phyloP scores from a whole-genome alignment of 2,113 vertebrate species.

The Castor canadensis region DNA sequence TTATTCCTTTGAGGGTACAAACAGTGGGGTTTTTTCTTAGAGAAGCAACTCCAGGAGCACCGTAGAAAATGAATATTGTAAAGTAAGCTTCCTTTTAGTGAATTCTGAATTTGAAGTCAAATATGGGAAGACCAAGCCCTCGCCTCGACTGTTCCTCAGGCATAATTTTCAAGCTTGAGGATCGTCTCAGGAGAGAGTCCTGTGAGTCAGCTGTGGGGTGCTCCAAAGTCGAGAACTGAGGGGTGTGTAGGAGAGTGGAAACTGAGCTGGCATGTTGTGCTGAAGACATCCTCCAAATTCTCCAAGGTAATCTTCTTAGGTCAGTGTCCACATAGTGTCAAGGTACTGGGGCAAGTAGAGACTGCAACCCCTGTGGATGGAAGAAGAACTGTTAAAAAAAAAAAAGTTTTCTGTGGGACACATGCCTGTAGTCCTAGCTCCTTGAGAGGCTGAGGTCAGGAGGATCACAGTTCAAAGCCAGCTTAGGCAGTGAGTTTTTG shows the following conservation, averaged over 20 bases:
- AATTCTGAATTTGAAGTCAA: background rate
- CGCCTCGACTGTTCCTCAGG: background rate
- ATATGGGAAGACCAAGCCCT: background rate
- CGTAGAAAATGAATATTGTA: background rate
- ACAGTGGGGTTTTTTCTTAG: background rate
- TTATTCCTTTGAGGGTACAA: background rate
- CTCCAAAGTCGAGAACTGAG: no score
- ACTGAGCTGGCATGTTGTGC: no score
- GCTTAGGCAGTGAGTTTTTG: no score
- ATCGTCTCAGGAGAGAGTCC: background rate
- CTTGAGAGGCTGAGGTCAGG: no score
- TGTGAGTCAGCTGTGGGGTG: no score
- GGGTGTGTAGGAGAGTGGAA: no score
- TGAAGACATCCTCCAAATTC: background rate
- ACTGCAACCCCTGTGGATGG: background rate
- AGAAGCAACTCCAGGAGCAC: background rate
- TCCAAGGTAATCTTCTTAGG: background rate
- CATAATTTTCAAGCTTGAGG: background rate
- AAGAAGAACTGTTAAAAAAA: background rate
- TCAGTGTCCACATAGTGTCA: background rate
- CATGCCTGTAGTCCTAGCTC: no score
- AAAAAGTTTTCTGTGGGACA: no score
- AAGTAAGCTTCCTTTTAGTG: background rate
- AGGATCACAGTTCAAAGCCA: no score
- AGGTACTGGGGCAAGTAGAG: background rate